Base-by-base conservation (phyloP, 2,888 invertebrate genomes). In the Cantharis lateralis region DNA sequence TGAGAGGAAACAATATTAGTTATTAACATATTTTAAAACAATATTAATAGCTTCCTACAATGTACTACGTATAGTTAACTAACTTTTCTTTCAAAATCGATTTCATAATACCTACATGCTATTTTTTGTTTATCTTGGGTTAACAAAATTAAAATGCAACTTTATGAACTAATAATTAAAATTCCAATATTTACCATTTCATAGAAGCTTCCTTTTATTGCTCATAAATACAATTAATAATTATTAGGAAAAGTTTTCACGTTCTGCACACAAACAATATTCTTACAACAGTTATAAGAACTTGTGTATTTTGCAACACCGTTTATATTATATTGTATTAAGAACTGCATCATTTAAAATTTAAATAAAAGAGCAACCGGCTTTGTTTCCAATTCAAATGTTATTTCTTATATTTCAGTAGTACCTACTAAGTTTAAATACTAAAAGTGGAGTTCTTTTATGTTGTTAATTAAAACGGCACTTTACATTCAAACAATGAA, bases 401-500 rank as follows among this genome's bases (percentile, higher is more conserved):
- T 10, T 15, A 66, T 28, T 72, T 66, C 62, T 68, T 73, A 48
- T 48, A 48, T 48, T 48, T 48, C n/a, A 48, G 48, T 48, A 48
- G 13, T 48, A n/a, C n/a, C n/a, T n/a, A n/a, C 48, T 20, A n/a
- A 68, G 61, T 73, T 73, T 62, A 73, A 68, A 68, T 62, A 73
- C 61, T 24, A 61, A 61, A 62, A n/a, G 71, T 32, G 11, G 68
- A 64, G 61, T 15, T 68, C 26, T 62, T 70, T 74, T 70, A 70
- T 70, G 69, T n/a, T 15, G 63, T 70, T 63, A 74, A 74, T 74
- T 70, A 70, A 48, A 70, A 64, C 70, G 64, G 63, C 15, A 74
- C 32, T 74, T 70, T 74, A 74, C 48, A 70, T 69, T 69, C 69
- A 74, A 70, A 74, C 70, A 74, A 74, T 74, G 74, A 62, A 70